Percentiles rank a stretch among this genome's conserved stretches.
These are phyloP conservation scores for Philaenus spumarius DNA, from an alignment of 1,140 invertebrate genomes.

Conservation along the genomic window DNA sequence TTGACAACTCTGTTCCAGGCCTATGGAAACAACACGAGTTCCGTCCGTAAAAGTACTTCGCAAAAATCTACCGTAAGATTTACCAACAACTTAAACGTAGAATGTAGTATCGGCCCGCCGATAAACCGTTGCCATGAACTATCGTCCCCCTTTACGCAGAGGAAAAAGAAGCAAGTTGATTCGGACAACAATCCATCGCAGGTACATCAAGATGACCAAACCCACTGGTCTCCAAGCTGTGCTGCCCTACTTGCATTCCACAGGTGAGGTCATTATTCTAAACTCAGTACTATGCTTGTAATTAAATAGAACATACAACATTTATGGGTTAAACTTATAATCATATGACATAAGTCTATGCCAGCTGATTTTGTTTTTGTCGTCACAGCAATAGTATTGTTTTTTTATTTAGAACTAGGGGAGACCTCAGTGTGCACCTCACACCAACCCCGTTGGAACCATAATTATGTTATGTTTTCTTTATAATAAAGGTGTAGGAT, in stretches of 20 bases:
- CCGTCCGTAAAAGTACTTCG: slow-evolving; percentile 46
- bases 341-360: too few species aligned
- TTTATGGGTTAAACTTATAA: too few species aligned
- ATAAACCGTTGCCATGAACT: slow-evolving; percentile 42
- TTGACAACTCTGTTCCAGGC: too few species aligned
- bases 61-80: slow-evolving; percentile 44
- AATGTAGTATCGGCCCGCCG: slow-evolving; percentile 43
- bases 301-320: too few species aligned
- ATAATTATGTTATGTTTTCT: too few species aligned
- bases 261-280: slow-evolving; percentile 42
- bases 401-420: too few species aligned
- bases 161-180: slow-evolving; percentile 40
- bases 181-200: slow-evolving; percentile 36
- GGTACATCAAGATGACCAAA: slow-evolving; percentile 39
- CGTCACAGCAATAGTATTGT: too few species aligned
- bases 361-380: too few species aligned
- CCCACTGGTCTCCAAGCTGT: slow-evolving; percentile 60
- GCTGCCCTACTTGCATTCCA: slow-evolving; percentile 58
- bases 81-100: slow-evolving; percentile 45
- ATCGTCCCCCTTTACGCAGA: slow-evolving; percentile 32
- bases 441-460: too few species aligned
- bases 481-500: too few species aligned
- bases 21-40: slow-evolving; percentile 33
- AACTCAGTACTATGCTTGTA: too few species aligned
- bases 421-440: too few species aligned